Evolutionary conservation across 2,797 vertebrate species (phyloP), one percentile per base, ranked within the genome.

Genomic region (Sebastes dallii): DNA sequence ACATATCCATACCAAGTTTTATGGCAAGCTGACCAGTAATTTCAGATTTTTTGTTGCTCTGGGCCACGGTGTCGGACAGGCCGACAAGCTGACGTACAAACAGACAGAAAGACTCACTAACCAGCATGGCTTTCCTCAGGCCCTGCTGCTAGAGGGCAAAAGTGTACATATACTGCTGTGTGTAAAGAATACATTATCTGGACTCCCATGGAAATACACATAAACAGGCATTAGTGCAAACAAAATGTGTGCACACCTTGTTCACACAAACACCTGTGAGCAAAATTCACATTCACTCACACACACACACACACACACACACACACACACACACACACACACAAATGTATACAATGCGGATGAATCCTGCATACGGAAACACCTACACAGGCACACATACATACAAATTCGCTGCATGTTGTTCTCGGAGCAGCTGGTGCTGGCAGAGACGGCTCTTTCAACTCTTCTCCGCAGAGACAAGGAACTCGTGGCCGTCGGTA

Each of bases 341-440:
- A 65, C 34, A 72, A 14, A 54, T 32, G 16, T 27, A 56, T 18
- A 54, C 13, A 72, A n/a, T 11, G 11, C 22, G 22, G 66, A 13
- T 30, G 55, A 71, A 46, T 59, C 14, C 12, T 39, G 14, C 73
- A 72, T 24, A 13, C 2, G 4, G 25, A 81, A 66, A 66, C 62
- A 72, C 32, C 32, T n/a, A 29, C 58, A 54, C 39, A 50, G 8
- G 16, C 39, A 61, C 32, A 70, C 64, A 73, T 34, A 76, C 52
- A 65, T 50, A 66, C 29, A 67, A 22, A 75, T 75, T 74, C 61
- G 16, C 13, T 76, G 55, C 42, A 22, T 76, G 61, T 55, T 81
- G 66, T 68, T 80, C 32, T 74, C n/a, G 3, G 60, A 83, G 80
- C 80, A 87, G 83, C 80, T 88, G 83, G 59, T 82, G 70, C 71